Base-by-base conservation (phyloP, 2,888 invertebrate genomes). In the Oegoconia quadripuncta region DNA sequence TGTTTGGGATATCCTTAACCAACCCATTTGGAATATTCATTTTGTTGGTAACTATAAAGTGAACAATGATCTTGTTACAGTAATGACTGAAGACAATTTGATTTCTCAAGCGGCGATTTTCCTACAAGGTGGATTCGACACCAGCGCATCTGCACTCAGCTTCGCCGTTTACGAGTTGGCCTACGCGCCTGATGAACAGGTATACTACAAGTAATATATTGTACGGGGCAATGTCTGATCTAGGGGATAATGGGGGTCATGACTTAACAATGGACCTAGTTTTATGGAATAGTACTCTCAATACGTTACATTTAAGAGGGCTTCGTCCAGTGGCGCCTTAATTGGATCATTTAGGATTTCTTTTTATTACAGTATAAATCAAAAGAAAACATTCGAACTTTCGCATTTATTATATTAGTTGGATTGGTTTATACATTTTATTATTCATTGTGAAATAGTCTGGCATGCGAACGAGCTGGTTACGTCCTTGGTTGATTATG, bases 51-150 rank as follows among this genome's bases (percentile, higher is more conserved):
- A 8, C 9, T 9, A 2, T 9, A 9, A 2, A 7, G 7, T 26
- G 9, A 26, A 9, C 5, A 2, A 26, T 7, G 25, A 7, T 12
- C 14, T 18, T 20, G 13, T 17, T 32, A 18, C 50, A 77, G 76
- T 59, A 2, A 52, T 74, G 15, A 43, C 53, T 2, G 69, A 74
- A 16, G 70, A 72, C 8, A 12, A 74, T 1, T 36, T 82, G 7
- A 29, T 75, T 1, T 64, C 81, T 0, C 81, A 81, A 36, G 77
- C 75, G 0, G 57, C 65, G 2, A 46, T 74, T 2, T 70, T 81
- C 41, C 45, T 82, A 3, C 70, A 73, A 41, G 81, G 58, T 0
- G 82, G 79, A 0, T 80, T 73, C 25, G 79, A 82, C 12, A 75
- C 76, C 0, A 54, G 68, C 0, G 70, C 69, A 0, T 32, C 50